phyloP scores from a whole-genome alignment of 92 coral and sea anemone species.

The Montipora capitata region DNA sequence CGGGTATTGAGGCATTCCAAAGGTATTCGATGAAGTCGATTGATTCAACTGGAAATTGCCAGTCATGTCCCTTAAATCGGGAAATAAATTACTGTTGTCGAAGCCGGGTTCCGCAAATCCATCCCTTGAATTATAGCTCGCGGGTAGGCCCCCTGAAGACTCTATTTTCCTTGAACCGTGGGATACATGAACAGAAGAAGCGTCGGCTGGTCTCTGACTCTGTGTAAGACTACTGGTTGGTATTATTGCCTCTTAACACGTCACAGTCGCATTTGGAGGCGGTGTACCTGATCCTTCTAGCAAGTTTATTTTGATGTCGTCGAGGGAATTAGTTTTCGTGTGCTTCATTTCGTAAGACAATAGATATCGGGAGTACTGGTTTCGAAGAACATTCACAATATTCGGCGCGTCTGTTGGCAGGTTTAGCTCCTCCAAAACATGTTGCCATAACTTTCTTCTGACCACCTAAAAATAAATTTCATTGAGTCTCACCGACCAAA shows the following conservation, averaged over 20 bases:
- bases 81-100: constrained; percentile 52
- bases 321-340: constrained; percentile 56
- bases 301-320: constrained; percentile 74
- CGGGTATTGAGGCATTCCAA: constrained; percentile 72
- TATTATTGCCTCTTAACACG: constrained; percentile 89
- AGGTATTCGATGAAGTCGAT: constrained; percentile 50
- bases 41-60: constrained; percentile 20
- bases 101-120: constrained; percentile 58
- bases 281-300: constrained; percentile 82
- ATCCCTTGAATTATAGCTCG: constrained; percentile 58
- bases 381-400: constrained; percentile 80
- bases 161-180: constrained; percentile 55
- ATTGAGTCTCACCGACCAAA: neutral
- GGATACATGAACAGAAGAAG: constrained; percentile 52
- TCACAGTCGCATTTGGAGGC: constrained; percentile 92
- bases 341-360: constrained; percentile 90
- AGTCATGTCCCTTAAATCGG: constrained; percentile 48
- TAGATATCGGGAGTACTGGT: constrained; percentile 87
- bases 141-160: constrained; percentile 28
- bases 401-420: constrained; percentile 68
- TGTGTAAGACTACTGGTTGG: constrained; percentile 67
- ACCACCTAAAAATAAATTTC: constrained; percentile 72
- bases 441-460: constrained; percentile 84
- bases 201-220: constrained; percentile 31
- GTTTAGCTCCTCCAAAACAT: constrained; percentile 75